Evolutionary conservation across 2,113 vertebrate genomes (phyloP), one percentile per base, ranked within the genome.

Genomic region (Octodon degus): DNA sequence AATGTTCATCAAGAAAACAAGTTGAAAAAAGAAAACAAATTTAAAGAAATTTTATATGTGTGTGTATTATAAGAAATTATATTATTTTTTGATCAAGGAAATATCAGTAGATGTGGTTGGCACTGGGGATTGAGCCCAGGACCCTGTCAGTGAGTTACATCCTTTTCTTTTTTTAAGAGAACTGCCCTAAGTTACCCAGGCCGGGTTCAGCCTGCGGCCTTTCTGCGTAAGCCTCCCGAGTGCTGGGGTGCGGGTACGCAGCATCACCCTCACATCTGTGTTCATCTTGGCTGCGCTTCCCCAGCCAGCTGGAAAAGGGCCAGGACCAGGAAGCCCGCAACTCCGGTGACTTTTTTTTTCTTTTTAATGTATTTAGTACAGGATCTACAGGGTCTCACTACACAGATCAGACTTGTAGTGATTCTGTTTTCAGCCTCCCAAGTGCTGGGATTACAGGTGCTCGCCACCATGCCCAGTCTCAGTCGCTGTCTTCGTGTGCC

Each of bases 261-360:
- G 25, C 25, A 30, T 30, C 43, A 79, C 14, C 8, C 13, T 50
- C 17, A 55, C 7, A 37, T 83, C 47, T 60, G 86, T 84, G 58
- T 93, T 92, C 72, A 43, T 80, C 72, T 83, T 50, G 72, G 76
- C 55, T 50, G 74, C 37, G 74, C 43, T 93, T 94, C 32, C 32
- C 30, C 0, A 68, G 47, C 77, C 79, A 53, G 60, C 47, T 0
- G 20, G 58, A 91, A 92, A 85, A 47, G 58, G 63, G 27, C 89
- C 34, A 53, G 25, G 67, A 50, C 40, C 37, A 79, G 74, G 72
- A 89, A 74, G 47, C 58, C 80, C 77, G 88, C 63, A 83, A 6
- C 70, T 96, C 20, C 2, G 4, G 85, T 20, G 25, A 27, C 92
- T 96, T 91, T 67, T 47, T 76, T 89, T 65, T 86, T 55, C n/a